Conservation (phyloP, 2,113 vertebrate genomes). For the Oceanodroma tethys region DNA sequence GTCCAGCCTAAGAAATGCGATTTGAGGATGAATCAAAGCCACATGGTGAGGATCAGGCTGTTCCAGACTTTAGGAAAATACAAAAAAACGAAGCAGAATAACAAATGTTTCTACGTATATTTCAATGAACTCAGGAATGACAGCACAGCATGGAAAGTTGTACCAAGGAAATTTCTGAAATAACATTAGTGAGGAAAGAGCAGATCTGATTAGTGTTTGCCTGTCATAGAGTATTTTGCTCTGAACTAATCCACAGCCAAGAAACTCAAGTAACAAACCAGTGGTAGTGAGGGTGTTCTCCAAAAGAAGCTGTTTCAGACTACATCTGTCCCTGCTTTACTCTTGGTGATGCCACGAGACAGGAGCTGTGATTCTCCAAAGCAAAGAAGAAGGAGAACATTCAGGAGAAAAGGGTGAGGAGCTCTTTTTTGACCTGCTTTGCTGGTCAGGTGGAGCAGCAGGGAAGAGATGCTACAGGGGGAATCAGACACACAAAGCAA, state of each 20-base stretch:
- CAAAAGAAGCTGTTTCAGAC: background rate
- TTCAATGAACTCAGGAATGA: background rate
- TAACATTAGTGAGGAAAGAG: background rate
- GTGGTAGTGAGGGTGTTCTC: background rate
- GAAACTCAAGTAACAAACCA: background rate
- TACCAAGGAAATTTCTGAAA: background rate
- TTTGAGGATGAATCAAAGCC: background rate
- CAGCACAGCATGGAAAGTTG: background rate
- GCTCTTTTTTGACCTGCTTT: background rate
- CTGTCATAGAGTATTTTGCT: background rate
- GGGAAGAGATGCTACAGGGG: background rate
- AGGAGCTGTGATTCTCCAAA: background rate
- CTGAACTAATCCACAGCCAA: background rate
- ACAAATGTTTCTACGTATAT: background rate
- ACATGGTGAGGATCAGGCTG: background rate
- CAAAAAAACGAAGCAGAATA: background rate
- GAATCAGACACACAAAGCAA: background rate
- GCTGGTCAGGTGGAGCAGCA: background rate
- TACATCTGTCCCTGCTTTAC: background rate
- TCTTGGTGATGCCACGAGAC: accelerated
- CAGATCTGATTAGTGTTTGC: background rate
- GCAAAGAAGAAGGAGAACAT: background rate
- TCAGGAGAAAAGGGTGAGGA: background rate
- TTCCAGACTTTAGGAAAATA: background rate
- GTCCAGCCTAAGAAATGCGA: background rate